Conservation (phyloP, 2,888 invertebrate species). For the Xiphydria camelus region DNA sequence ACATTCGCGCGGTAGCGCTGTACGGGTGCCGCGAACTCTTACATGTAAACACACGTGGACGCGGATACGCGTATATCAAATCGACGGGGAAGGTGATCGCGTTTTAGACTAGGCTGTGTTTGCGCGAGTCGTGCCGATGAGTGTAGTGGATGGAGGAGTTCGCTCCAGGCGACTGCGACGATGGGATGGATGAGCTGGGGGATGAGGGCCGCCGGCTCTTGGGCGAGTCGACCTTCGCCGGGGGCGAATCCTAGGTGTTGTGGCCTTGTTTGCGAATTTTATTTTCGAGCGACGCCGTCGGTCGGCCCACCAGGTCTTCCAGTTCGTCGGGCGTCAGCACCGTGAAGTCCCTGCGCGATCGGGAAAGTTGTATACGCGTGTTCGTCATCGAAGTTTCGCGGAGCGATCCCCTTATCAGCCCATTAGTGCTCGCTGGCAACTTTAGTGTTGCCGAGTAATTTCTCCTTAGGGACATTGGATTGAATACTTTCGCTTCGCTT, state of each 20-base stretch:
- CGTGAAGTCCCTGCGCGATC: conserved; percentile 46
- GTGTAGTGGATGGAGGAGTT: conserved; percentile 52
- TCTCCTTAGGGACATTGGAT: no score
- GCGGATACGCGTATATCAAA: neutral
- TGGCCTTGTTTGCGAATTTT: conserved; percentile 56
- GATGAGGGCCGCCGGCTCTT: conserved; percentile 43
- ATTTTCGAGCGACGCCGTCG: conserved; percentile 57
- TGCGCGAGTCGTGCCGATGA: conserved; percentile 51
- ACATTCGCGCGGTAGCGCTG: no score
- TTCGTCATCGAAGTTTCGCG: no score
- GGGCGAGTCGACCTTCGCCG: conserved; percentile 38
- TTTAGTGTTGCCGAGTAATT: no score
- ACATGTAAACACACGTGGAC: neutral
- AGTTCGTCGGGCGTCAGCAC: conserved; percentile 64
- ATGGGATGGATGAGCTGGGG: conserved; percentile 47
- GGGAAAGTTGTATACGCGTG: no score
- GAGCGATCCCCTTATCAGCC: no score
- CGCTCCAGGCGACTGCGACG: conserved; percentile 49
- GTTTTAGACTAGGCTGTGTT: conserved; percentile 50
- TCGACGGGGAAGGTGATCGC: neutral
- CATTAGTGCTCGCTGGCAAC: conserved; percentile 27
- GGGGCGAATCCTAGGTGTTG: conserved; percentile 50
- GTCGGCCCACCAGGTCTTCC: conserved; percentile 63
- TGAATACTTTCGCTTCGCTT: no score
- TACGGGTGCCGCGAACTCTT: no score